These are phyloP conservation scores for Synanthedon vespiformis DNA, from an alignment of 2,888 invertebrate genomes.

Conservation along the genomic window DNA sequence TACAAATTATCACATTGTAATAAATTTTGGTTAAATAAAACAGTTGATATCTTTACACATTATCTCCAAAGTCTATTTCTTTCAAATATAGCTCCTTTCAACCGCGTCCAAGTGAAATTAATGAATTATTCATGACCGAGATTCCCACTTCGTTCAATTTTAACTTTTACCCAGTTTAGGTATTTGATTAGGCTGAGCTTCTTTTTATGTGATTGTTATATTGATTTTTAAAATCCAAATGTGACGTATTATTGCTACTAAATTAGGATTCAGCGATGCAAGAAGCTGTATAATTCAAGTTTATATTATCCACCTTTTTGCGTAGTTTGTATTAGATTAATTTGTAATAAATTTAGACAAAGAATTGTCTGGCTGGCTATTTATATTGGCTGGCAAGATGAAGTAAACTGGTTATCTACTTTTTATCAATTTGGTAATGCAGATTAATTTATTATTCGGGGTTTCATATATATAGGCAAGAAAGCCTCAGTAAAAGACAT, in stretches of 20 bases:
- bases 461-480: too few relatives aligned
- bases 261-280: too few relatives aligned
- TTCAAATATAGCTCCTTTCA: conserved; percentile 9
- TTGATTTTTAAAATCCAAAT: conserved; percentile 17
- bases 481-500: too few relatives aligned
- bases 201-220: conserved; percentile 22
- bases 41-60: background rate
- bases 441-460: too few relatives aligned
- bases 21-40: too few relatives aligned
- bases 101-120: conserved; percentile 17
- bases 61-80: background rate
- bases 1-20: too few relatives aligned
- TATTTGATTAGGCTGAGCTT: conserved; percentile 36
- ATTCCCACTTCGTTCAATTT: conserved; percentile 33
- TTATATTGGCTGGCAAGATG: too few relatives aligned
- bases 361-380: too few relatives aligned
- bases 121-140: conserved; percentile 34
- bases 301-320: background rate
- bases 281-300: too few relatives aligned
- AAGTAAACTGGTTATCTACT: too few relatives aligned
- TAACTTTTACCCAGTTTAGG: conserved; percentile 29
- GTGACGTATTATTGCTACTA: too few relatives aligned
- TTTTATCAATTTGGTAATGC: too few relatives aligned
- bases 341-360: background rate
- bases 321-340: background rate